Percentiles rank a stretch among this genome's conserved stretches.
Evolutionary conservation across 2,888 invertebrate genomes (phyloP).

Genomic region (Lasius fuliginosus): DNA sequence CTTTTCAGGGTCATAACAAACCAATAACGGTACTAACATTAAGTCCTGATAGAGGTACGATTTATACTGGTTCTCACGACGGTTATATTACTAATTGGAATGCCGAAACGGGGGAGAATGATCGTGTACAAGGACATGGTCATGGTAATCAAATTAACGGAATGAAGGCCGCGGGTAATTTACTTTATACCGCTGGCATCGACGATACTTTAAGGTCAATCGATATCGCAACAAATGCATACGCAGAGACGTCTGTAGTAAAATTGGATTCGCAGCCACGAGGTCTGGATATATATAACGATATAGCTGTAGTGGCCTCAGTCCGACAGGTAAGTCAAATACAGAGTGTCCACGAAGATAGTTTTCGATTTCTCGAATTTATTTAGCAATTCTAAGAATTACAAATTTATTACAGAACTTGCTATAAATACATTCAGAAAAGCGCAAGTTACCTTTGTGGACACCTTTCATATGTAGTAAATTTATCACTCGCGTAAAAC

Average conservation of each 20-base stretch:
- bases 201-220: conserved; percentile 94
- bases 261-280: conserved; percentile 96
- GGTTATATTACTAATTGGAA: conserved; percentile 96
- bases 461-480: neutral
- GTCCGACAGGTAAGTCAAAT: conserved; percentile 91
- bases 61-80: conserved; percentile 98
- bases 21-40: conserved; percentile 96
- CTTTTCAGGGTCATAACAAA: conserved; percentile 96
- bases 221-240: conserved; percentile 87
- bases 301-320: conserved; percentile 93
- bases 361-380: conserved; percentile 12
- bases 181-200: conserved; percentile 95
- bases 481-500: neutral
- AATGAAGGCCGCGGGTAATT: conserved; percentile 91
- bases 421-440: neutral
- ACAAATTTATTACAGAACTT: neutral
- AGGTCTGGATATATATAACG: conserved; percentile 92
- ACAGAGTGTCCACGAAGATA: neutral
- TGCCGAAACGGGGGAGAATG: conserved; percentile 93
- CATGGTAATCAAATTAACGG: conserved; percentile 99
- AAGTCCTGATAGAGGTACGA: conserved; percentile 91
- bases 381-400: conserved; percentile 13
- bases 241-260: conserved; percentile 89
- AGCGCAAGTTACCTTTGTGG: neutral
- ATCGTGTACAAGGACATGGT: conserved; percentile 93